Base-by-base conservation (phyloP, 2,888 invertebrate species). In the Phanerotoma sp. region DNA sequence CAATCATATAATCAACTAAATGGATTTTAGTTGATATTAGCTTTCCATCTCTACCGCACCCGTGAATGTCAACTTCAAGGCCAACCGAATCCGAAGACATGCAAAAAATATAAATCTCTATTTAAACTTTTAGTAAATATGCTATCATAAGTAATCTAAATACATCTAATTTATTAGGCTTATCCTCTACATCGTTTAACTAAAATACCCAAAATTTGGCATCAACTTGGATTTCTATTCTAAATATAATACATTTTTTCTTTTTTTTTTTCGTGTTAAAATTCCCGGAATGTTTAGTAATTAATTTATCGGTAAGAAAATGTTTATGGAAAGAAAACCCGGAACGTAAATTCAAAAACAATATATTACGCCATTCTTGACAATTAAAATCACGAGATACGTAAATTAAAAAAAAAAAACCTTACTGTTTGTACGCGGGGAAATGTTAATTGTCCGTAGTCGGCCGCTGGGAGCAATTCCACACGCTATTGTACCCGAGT, bases 31-130 rank as follows among this genome's bases (percentile, higher is more conserved):
- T 15, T 37, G 25, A 67, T 70, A n/a, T n/a, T n/a, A n/a, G 69
- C 69, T 63, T 67, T 54, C 58, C 62, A 59, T 64, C 63, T 61
- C 69, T 61, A 70, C 71, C 75, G 66, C 74, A 69, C 75, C 75
- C 74, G 73, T 71, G 72, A 71, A 67, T 63, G 63, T 67, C 64
- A 62, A 62, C 45, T 51, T 59, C 68, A 71, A 74, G 70, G 72
- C 63, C 68, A 58, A 16, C 48, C 54, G 50, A 42, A 42, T 21
- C 47, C 30, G 33, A 37, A 33, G 21, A 32, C 38, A 35, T 46
- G 13, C 32, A 28, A 11, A 32, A 13, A 22, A 13, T 18, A 44
- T 46, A 15, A 11, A 25, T 25, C 9, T 25, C 5, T 25, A 7
- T 3, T 9, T 25, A 7, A 9, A 25, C 25, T 25, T 25, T 25